These are phyloP conservation scores for Drosophila peninsularis DNA, from an alignment of 2,888 invertebrate species.

Conservation along the genomic window DNA sequence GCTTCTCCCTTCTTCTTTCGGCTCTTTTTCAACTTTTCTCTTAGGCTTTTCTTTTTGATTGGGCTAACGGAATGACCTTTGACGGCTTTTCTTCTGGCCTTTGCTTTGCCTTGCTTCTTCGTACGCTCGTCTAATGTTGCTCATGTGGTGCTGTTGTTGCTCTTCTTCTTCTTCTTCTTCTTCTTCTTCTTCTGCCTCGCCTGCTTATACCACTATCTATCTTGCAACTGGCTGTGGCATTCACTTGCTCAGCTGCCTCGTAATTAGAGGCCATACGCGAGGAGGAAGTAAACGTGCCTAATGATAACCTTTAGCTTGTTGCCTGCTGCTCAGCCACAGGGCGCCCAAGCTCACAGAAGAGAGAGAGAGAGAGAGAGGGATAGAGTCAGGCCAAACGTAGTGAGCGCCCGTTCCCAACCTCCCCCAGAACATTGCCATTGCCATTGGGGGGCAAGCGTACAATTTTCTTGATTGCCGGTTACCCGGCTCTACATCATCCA, in stretches of 20 bases:
- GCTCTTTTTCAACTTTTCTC: neutral
- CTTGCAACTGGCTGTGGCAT: slow-evolving; percentile 37
- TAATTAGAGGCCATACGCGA: slow-evolving; percentile 72
- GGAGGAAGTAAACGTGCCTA: slow-evolving; percentile 78
- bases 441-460: slow-evolving; percentile 55
- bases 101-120: slow-evolving; percentile 1
- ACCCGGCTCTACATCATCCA: slow-evolving; percentile 60
- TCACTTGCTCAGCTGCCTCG: slow-evolving; percentile 49
- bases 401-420: slow-evolving; percentile 1
- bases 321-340: slow-evolving; percentile 42
- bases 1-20: neutral
- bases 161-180: neutral
- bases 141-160: neutral
- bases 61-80: slow-evolving; percentile 62
- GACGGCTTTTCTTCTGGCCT: slow-evolving; percentile 21
- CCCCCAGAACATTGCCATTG: slow-evolving; percentile 14
- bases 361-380: neutral
- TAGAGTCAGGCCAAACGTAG: slow-evolving; percentile 17
- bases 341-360: slow-evolving; percentile 33
- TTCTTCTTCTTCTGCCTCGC: neutral
- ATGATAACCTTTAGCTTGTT: slow-evolving; percentile 77
- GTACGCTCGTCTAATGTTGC: slow-evolving; percentile 34
- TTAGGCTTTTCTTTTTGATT: slow-evolving; percentile 38
- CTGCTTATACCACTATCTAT: neutral
- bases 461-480: slow-evolving; percentile 76